Conservation (phyloP, 2,888 invertebrate species). For the Hoplodrina ambigua region DNA sequence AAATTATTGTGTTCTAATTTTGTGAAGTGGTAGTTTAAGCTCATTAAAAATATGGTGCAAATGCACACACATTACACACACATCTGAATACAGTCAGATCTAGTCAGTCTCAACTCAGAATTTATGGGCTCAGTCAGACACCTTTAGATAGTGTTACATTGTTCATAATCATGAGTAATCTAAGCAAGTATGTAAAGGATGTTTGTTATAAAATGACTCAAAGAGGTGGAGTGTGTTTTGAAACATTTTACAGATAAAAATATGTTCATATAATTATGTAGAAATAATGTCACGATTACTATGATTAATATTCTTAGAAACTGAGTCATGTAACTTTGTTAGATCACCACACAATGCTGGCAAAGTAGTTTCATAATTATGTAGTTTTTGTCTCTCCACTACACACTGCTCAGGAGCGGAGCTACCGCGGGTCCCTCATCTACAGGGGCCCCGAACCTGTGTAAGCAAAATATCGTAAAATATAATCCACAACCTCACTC, state of each 20-base stretch:
- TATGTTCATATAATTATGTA: neutral
- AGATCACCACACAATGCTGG: slow-evolving; percentile 3
- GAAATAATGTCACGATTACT: neutral
- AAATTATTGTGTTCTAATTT: too few species aligned
- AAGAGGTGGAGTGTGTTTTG: slow-evolving; percentile 8
- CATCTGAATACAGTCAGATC: too few species aligned
- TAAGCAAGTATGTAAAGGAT: neutral
- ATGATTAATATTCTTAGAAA: neutral
- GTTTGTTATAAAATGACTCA: slow-evolving; percentile 43
- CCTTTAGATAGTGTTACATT: slow-evolving; percentile 34
- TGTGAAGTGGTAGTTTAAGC: too few species aligned
- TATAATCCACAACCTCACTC: too few species aligned
- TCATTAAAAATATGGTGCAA: too few species aligned
- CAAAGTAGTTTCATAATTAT: slow-evolving; percentile 5
- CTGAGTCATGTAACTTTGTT: slow-evolving; percentile 13
- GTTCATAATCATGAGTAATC: slow-evolving; percentile 22
- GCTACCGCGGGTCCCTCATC: too few species aligned
- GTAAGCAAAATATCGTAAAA: too few species aligned
- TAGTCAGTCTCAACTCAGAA: neutral
- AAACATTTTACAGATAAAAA: neutral
- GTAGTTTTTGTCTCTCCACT: slow-evolving; percentile 5
- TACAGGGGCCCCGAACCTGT: too few species aligned
- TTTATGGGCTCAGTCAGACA: slow-evolving; percentile 9
- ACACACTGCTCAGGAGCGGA: neutral
- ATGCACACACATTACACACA: too few species aligned